Evolutionary conservation across 2,113 vertebrate species (phyloP).

Genomic region (Addax nasomaculatus): DNA sequence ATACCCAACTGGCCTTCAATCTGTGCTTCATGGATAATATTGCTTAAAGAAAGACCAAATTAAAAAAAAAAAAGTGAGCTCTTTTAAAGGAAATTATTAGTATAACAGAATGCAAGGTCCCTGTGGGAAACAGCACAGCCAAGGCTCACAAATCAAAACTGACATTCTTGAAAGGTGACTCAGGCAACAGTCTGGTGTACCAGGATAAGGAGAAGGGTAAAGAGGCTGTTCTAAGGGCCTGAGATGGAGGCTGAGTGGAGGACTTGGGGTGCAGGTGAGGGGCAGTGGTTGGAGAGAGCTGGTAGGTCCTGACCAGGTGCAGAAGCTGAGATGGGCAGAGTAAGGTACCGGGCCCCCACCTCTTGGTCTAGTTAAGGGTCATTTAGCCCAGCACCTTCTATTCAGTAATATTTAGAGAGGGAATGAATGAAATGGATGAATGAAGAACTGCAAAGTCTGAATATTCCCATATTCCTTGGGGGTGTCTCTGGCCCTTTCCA

Average conservation of each 20-base stretch:
- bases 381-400: not conserved
- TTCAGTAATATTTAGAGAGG: not conserved
- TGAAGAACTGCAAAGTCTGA: not conserved
- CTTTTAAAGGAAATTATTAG: not conserved
- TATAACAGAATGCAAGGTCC: not conserved
- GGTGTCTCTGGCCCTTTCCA: not conserved
- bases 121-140: not conserved
- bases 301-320: not conserved
- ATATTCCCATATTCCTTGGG: too few relatives aligned
- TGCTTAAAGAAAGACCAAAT: not conserved
- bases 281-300: not conserved
- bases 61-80: not conserved
- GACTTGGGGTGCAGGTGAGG: rapidly evolving
- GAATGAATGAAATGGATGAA: too few relatives aligned
- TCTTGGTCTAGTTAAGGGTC: not conserved
- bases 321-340: not conserved
- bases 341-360: rapidly evolving
- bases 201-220: too few relatives aligned
- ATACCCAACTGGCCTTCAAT: not conserved
- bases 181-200: too few relatives aligned
- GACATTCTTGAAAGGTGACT: not conserved
- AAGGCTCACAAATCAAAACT: not conserved
- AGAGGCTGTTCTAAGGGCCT: rapidly evolving
- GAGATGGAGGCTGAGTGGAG: not conserved
- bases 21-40: not conserved